Conservation (phyloP, 1,140 invertebrate genomes). For the Drosophila tsacasi region DNA sequence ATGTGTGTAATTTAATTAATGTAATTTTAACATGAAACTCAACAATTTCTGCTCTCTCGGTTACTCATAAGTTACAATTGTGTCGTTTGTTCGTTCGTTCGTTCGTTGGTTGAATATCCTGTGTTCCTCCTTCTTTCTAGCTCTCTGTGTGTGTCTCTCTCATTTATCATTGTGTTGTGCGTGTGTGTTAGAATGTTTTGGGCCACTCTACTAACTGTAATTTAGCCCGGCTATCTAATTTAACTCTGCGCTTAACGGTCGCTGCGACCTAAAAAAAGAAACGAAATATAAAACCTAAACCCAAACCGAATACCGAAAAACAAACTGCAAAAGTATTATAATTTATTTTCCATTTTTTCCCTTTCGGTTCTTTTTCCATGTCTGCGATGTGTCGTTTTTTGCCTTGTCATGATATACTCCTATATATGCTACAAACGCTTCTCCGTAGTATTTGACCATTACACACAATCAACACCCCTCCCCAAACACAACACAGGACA, state of each 20-base stretch:
- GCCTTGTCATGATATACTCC: conserved; percentile 76
- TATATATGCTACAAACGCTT: conserved; percentile 65
- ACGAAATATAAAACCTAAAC: conserved; percentile 34
- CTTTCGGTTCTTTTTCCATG: conserved; percentile 50
- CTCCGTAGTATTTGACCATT: conserved; percentile 58
- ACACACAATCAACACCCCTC: conserved; percentile 32
- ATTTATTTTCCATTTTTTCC: conserved; percentile 68
- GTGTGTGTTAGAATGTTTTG: conserved; percentile 45
- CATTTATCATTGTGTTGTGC: conserved; percentile 68
- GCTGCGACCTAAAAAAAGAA: conserved; percentile 36
- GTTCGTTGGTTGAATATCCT: conserved; percentile 49
- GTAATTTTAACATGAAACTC: conserved; percentile 84
- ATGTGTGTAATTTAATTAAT: conserved; percentile 81
- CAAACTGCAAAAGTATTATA: conserved; percentile 72
- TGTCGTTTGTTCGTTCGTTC: conserved; percentile 50
- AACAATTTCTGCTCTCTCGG: conserved; percentile 83
- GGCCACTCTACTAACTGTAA: conserved; percentile 39
- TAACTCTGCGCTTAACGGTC: conserved; percentile 52
- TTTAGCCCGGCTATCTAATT: conserved; percentile 60
- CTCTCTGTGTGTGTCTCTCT: conserved; percentile 56
- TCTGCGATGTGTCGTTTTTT: conserved; percentile 72
- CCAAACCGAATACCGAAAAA: conserved; percentile 54
- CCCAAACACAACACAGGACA: conserved; percentile 6
- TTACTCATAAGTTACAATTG: conserved; percentile 72
- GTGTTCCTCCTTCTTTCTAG: conserved; percentile 62